phyloP scores from a whole-genome alignment of 2,113 vertebrate species.

The Rhabdornis inornatus region DNA sequence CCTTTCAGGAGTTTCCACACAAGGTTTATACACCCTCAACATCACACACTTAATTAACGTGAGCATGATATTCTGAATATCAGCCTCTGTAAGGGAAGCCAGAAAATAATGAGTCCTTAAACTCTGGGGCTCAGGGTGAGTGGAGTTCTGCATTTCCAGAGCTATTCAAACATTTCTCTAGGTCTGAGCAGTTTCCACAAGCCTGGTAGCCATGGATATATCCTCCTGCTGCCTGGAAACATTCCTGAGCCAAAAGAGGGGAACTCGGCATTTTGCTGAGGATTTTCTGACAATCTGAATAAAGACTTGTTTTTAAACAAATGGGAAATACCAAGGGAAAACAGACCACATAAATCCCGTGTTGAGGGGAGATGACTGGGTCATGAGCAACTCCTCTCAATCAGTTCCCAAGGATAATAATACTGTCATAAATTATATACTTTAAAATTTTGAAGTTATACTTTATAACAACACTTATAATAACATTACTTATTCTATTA shows the following conservation, averaged over 20 bases:
- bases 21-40: background rate
- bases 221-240: slow-evolving; percentile 30
- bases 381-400: background rate
- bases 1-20: background rate
- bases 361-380: background rate
- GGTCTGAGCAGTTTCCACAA: background rate
- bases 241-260: background rate
- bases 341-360: background rate
- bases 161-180: background rate
- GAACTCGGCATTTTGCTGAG: background rate
- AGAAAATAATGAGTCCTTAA: background rate
- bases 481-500: background rate
- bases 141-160: background rate
- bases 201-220: slow-evolving; percentile 41
- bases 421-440: too few species aligned
- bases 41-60: background rate
- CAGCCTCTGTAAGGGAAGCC: background rate
- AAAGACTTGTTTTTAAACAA: background rate
- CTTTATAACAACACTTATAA: background rate
- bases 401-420: background rate
- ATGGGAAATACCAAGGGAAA: background rate
- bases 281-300: background rate
- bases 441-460: background rate
- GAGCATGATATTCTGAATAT: background rate
- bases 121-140: background rate